A percentile compares a stretch with the other conserved stretches of the same genome.
These are phyloP conservation scores for Schizopygopsis pylzovi DNA, from an alignment of 2,797 vertebrate species.

Conservation along the genomic window DNA sequence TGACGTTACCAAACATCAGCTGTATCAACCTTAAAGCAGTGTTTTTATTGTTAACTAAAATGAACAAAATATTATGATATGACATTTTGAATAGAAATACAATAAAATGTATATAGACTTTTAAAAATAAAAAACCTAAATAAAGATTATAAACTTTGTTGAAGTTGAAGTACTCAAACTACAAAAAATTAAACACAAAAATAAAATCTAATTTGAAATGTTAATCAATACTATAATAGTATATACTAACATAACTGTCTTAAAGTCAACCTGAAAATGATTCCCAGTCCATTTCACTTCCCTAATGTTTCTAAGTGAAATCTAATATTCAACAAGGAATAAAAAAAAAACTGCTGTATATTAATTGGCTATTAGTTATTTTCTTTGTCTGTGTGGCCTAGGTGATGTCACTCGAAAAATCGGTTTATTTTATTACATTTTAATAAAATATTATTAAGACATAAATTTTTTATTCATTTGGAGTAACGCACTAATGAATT, in stretches of 20 bases:
- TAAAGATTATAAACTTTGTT: background rate
- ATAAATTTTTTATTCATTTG: background rate
- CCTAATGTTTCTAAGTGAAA: background rate
- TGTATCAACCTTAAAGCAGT: background rate
- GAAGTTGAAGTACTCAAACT: background rate
- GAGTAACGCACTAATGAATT: background rate
- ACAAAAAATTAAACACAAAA: background rate
- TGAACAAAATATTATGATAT: background rate
- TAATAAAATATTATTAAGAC: background rate
- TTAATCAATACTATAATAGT: background rate
- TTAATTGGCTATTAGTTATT: background rate
- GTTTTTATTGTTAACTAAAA: background rate
- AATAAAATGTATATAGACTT: background rate
- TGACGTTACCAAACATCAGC: background rate
- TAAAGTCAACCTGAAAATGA: background rate
- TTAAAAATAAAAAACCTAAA: background rate
- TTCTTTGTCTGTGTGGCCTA: background rate
- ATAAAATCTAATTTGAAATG: background rate
- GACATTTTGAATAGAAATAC: background rate
- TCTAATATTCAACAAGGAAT: background rate
- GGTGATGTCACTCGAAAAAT: background rate
- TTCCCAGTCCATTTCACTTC: background rate
- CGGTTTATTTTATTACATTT: background rate
- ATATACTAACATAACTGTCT: background rate
- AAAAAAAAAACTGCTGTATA: background rate